Conservation (phyloP, 2,113 vertebrate species). For the Pleuronectes platessa region DNA sequence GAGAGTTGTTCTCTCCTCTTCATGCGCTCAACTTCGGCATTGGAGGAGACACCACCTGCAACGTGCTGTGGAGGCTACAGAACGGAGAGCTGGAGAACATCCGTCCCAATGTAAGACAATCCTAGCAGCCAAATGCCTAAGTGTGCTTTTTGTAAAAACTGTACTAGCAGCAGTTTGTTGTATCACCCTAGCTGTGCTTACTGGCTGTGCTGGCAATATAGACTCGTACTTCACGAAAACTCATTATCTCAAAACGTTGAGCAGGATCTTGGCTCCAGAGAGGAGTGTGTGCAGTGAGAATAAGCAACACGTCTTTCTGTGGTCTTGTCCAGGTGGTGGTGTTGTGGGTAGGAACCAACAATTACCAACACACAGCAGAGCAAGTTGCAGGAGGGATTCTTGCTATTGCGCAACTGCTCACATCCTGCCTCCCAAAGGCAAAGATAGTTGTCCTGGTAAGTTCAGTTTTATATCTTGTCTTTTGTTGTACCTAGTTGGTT, state of each 20-base stretch:
- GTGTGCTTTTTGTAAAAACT: too few species aligned
- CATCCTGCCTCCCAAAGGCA: constrained; percentile 89
- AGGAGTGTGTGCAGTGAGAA: background rate
- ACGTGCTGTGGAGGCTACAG: constrained; percentile 96
- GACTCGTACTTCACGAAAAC: background rate
- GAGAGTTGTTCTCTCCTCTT: constrained; percentile 95
- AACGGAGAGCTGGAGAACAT: constrained; percentile 98
- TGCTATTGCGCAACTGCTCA: constrained; percentile 90
- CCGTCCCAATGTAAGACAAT: constrained; percentile 88
- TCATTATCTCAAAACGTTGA: background rate
- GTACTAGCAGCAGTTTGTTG: background rate
- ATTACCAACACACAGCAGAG: constrained; percentile 92
- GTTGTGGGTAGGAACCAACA: constrained; percentile 98
- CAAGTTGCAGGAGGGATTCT: constrained; percentile 94
- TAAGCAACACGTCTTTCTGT: constrained; percentile 27
- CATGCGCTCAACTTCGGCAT: constrained; percentile 98
- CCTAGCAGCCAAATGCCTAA: background rate
- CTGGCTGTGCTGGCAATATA: background rate
- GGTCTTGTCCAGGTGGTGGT: constrained; percentile 88
- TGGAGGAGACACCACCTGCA: constrained; percentile 93
- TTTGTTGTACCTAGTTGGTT: background rate
- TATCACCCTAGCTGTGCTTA: background rate
- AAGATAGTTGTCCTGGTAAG: constrained; percentile 94
- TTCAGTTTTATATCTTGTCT: constrained; percentile 10
- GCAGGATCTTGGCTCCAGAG: background rate